Evolutionary conservation across 2,888 invertebrate genomes (phyloP).

Genomic region (Amorpha juglandis): DNA sequence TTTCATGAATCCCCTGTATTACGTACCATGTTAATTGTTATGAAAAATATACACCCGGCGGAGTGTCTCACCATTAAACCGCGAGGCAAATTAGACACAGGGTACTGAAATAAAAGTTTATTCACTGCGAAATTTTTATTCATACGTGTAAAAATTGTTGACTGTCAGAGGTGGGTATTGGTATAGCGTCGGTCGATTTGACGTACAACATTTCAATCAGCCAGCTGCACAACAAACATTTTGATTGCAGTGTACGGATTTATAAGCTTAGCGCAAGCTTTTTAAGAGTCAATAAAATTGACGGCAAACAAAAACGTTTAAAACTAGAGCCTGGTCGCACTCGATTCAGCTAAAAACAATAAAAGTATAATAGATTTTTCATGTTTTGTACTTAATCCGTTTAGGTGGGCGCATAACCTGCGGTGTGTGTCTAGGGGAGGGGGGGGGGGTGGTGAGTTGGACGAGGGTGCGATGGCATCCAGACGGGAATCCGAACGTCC

Average conservation of each 20-base stretch:
- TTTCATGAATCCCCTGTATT: constrained; percentile 22
- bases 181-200: constrained; percentile 8
- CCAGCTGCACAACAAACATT: constrained; percentile 39
- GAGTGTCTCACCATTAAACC: constrained; percentile 13
- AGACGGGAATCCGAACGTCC: constrained; percentile 60
- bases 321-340: constrained; percentile 60
- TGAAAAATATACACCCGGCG: constrained; percentile 14
- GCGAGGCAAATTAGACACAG: constrained; percentile 10
- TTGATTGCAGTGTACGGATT: constrained; percentile 46
- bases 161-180: constrained; percentile 5
- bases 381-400: constrained; percentile 70
- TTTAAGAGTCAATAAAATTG: constrained; percentile 72
- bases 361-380: constrained; percentile 75
- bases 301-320: constrained; percentile 62
- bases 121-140: constrained; percentile 9
- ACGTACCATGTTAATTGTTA: constrained; percentile 23
- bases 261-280: constrained; percentile 63
- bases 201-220: constrained; percentile 20
- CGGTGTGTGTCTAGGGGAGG: no score
- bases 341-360: constrained; percentile 67
- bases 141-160: constrained; percentile 3
- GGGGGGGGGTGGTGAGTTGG: neutral
- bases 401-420: constrained; percentile 39
- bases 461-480: constrained; percentile 48
- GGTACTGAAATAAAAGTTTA: constrained; percentile 16